phyloP scores from a whole-genome alignment of 2,113 vertebrate species.

The Paracanthobrama guichenoti region DNA sequence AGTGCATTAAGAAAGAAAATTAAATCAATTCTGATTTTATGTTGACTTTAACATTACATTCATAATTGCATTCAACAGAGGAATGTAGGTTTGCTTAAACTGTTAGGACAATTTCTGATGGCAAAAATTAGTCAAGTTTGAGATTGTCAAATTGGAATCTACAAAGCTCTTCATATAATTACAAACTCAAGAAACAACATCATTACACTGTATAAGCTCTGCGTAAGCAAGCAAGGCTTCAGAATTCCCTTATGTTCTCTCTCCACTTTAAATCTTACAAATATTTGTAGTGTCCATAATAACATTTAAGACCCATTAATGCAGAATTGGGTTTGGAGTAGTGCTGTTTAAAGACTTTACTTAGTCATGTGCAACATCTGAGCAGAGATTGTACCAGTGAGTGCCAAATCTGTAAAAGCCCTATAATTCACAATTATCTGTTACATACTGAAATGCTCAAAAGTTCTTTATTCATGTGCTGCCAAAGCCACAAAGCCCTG shows the following conservation, averaged over 20 bases:
- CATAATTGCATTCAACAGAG: neutral
- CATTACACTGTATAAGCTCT: neutral
- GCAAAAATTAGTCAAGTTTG: neutral
- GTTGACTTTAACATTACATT: neutral
- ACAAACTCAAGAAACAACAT: constrained; percentile 6
- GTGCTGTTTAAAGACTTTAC: neutral
- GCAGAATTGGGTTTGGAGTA: neutral
- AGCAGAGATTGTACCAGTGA: neutral
- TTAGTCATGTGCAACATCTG: neutral
- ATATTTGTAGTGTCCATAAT: neutral
- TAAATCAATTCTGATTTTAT: neutral
- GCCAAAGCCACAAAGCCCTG: neutral
- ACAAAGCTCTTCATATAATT: neutral
- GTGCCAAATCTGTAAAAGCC: neutral
- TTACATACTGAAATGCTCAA: neutral
- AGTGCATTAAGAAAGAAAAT: neutral
- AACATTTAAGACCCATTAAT: neutral
- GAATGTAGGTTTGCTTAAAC: neutral
- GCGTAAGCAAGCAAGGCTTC: neutral
- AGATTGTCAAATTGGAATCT: neutral
- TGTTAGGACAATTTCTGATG: neutral
- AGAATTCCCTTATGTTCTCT: neutral
- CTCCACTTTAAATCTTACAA: neutral
- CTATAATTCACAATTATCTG: neutral
- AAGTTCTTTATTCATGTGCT: neutral